A percentile compares a stretch with the other conserved stretches of the same genome.
Conservation (phyloP, 1,140 invertebrate genomes). For the Lucilia cuprina region DNA sequence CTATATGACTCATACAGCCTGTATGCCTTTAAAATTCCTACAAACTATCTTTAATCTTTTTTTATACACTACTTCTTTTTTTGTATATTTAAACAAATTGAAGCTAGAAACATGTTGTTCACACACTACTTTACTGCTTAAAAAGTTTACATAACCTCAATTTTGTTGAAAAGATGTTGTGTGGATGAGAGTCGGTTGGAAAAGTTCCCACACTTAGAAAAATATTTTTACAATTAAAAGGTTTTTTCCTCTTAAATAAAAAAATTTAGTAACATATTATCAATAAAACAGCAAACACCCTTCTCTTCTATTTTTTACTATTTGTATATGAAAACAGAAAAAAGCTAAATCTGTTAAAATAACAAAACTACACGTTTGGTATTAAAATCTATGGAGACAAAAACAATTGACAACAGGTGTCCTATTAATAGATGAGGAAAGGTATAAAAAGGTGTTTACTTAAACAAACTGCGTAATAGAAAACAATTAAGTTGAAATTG, state of each 20-base stretch:
- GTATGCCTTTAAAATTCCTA: not conserved
- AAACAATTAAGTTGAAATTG: not conserved
- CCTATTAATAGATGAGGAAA: not conserved
- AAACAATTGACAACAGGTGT: not conserved
- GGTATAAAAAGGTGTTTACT: not conserved
- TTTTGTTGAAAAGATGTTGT: not conserved
- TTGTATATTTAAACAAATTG: not conserved
- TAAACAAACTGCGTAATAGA: not conserved
- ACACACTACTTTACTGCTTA: slow-evolving; percentile 1
- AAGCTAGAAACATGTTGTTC: not conserved
- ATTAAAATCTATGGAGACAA: not conserved
- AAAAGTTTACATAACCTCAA: slow-evolving; percentile 6
- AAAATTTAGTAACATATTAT: not conserved
- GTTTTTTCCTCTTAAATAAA: not conserved
- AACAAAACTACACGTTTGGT: not conserved
- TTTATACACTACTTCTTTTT: not conserved
- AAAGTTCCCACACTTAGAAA: not conserved
- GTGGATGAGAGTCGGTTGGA: not conserved
- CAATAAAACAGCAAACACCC: not conserved
- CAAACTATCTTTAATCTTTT: not conserved
- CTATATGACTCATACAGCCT: not conserved
- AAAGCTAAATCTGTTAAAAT: slow-evolving; percentile 8
- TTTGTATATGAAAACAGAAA: not conserved
- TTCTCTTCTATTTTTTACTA: not conserved
- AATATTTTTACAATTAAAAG: not conserved